Conservation (phyloP, 2,888 invertebrate genomes). For the Diadromus collaris region DNA sequence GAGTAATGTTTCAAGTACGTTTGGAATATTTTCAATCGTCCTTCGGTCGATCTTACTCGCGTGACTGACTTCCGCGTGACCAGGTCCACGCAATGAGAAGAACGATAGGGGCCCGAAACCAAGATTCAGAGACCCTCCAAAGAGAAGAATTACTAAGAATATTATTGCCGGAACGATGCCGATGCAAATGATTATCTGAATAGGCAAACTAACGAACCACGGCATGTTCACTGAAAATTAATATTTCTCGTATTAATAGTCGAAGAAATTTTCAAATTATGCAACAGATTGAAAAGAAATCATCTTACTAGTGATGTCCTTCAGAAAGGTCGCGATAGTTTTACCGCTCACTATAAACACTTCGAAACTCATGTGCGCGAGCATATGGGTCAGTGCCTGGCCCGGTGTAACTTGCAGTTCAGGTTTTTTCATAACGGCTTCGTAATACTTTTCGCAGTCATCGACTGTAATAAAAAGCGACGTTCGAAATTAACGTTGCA, state of each 20-base stretch:
- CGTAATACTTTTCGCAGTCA: constrained; percentile 72
- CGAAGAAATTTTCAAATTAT: background rate
- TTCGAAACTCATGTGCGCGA: constrained; percentile 64
- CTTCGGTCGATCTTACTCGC: constrained; percentile 56
- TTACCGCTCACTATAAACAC: constrained; percentile 68
- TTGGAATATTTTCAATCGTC: constrained; percentile 64
- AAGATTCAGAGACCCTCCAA: constrained; percentile 67
- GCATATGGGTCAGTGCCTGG: constrained; percentile 70
- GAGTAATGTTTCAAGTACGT: constrained; percentile 60
- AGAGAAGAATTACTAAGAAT: constrained; percentile 56
- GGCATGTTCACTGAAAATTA: constrained; percentile 65
- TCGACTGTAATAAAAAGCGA: constrained; percentile 62
- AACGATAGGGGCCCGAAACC: constrained; percentile 67
- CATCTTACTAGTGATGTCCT: constrained; percentile 70
- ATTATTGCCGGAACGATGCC: constrained; percentile 40
- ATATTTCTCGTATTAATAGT: constrained; percentile 4
- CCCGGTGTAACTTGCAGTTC: constrained; percentile 73
- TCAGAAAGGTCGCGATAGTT: constrained; percentile 66
- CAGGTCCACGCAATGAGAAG: constrained; percentile 58
- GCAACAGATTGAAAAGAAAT: background rate
- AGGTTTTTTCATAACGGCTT: constrained; percentile 70
- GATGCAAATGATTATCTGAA: constrained; percentile 29
- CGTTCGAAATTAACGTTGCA: background rate
- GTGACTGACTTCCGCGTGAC: constrained; percentile 30
- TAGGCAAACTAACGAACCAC: constrained; percentile 49